Percentiles rank a stretch among this genome's conserved stretches.
phyloP scores from a whole-genome alignment of 2,888 invertebrate species.

The Protodeltote pygarga region DNA sequence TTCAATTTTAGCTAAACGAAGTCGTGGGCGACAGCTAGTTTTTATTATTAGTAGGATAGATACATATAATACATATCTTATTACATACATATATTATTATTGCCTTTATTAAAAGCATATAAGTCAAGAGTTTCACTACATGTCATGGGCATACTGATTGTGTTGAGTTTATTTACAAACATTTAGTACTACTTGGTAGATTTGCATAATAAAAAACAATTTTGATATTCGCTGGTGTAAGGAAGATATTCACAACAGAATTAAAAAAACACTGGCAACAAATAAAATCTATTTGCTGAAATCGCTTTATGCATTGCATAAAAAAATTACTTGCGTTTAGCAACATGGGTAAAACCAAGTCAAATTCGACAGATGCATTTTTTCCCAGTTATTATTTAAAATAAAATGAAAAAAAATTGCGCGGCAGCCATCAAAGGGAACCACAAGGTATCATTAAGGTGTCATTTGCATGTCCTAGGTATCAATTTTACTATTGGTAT shows the following conservation, averaged over 20 bases:
- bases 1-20: too few relatives aligned
- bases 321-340: constrained; percentile 2
- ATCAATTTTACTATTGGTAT: neutral
- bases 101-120: constrained; percentile 14
- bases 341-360: neutral
- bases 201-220: neutral
- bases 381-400: constrained; percentile 13
- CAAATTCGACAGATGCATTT: constrained; percentile 11
- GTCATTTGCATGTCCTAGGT: neutral
- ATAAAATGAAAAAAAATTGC: neutral
- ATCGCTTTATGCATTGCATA: too few relatives aligned
- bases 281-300: neutral
- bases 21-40: too few relatives aligned
- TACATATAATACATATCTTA: too few relatives aligned
- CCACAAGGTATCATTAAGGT: neutral
- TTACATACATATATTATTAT: too few relatives aligned
- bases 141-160: constrained; percentile 2
- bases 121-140: neutral
- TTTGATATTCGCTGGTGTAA: too few relatives aligned
- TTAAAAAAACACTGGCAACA: neutral
- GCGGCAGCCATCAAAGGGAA: neutral
- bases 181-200: constrained; percentile 7
- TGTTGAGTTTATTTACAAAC: constrained; percentile 5
- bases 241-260: too few relatives aligned
- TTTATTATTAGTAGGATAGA: too few relatives aligned